A percentile compares a stretch with the other conserved stretches of the same genome.
Evolutionary conservation across 2,888 invertebrate genomes (phyloP).

Genomic region (Drymonia ruficornis): DNA sequence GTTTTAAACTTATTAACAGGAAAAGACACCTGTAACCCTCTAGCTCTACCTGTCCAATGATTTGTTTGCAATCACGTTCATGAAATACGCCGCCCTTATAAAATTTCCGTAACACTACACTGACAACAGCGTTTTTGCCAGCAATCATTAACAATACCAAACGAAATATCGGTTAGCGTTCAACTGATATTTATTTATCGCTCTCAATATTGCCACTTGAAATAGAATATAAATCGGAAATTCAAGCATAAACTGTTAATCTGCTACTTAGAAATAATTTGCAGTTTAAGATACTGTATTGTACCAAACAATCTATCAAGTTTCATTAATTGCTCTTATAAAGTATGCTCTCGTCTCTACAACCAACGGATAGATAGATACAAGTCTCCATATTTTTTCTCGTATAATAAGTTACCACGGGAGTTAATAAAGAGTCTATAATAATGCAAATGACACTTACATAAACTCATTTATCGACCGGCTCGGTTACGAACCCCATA

Average conservation of each 20-base stretch:
- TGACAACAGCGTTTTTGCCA: constrained; percentile 32
- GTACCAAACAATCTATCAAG: background rate
- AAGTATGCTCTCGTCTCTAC: background rate
- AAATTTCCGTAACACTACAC: constrained; percentile 43
- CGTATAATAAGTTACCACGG: background rate
- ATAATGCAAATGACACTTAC: constrained; percentile 16
- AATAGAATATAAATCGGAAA: constrained; percentile 34
- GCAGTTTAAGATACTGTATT: background rate
- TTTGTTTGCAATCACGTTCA: constrained; percentile 48
- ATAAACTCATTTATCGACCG: constrained; percentile 30
- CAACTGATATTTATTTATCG: constrained; percentile 36
- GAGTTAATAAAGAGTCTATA: constrained; percentile 5
- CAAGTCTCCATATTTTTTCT: background rate
- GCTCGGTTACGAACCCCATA: constrained; percentile 21
- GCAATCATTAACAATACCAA: constrained; percentile 27
- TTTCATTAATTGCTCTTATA: background rate
- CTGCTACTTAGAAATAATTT: background rate
- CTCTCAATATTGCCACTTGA: constrained; percentile 16
- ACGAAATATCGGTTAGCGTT: constrained; percentile 29
- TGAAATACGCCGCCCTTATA: constrained; percentile 35
- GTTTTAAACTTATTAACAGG: too few relatives aligned
- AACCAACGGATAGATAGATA: background rate
- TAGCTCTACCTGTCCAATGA: constrained; percentile 44
- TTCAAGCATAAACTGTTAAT: constrained; percentile 1
- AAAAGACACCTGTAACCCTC: background rate